Base-by-base conservation (phyloP, 2,888 invertebrate genomes). In the Cheilosia impressa region DNA sequence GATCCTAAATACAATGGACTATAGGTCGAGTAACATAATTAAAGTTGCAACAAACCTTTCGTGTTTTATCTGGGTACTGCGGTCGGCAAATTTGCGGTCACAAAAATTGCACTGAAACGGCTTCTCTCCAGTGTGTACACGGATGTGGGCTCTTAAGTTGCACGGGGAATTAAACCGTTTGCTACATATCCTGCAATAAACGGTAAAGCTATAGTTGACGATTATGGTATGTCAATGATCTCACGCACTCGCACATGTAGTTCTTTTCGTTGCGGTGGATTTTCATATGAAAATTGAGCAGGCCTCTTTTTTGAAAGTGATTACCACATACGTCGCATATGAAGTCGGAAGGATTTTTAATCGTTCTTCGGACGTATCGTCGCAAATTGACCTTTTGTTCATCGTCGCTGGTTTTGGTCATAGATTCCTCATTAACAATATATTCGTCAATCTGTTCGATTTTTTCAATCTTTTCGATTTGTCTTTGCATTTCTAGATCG, bases 41-140 rank as follows among this genome's bases (percentile, higher is more conserved):
- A 22, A 17, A 10, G 17, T 60, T 22, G 6, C 22, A 71, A 41
- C 60, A 34, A 19, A 79, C 91, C 92, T 89, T 88, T 91, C 91
- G 75, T 92, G 92, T 66, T 91, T 91, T 4, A 91, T 89, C 62
- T 90, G 89, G 2, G 91, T 90, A n/a, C 91, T 91, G 15, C 90
- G 90, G 88, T 92, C 92, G 0, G 90, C 88, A 75, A 92, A 92
- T 4, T 90, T 88, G 3, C 92, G 88, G 7, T 84, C 63, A 76
- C 92, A 91, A 58, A 89, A 90, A 50, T 88, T 75, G 52, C 91
- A 91, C 65, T 91, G 90, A 50, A 90, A 92, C 0, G 91, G 92
- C 15, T 91, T 91, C 80, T 92, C 91, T 0, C 92, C 92, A 0
- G 92, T 91, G 66, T 92, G 92, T 0, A 92, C 89, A 10, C 92